Evolutionary conservation across 1,140 invertebrate genomes (phyloP).

Genomic region (Drosophila ironensis): DNA sequence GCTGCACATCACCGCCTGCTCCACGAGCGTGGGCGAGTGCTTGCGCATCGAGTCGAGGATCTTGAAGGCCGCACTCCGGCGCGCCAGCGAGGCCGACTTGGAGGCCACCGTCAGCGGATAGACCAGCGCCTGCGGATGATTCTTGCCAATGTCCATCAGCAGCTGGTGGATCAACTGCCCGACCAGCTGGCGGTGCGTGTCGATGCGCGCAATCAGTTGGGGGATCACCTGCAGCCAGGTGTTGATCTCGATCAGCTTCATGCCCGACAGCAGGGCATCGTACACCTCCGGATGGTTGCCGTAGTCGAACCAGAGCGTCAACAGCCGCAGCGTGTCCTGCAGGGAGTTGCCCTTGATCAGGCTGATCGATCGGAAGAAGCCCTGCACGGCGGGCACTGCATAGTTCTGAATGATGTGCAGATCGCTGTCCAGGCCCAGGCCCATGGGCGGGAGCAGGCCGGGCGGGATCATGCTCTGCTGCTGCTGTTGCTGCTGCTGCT

Average conservation of each 20-base stretch:
- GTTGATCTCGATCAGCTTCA: conserved; percentile 96
- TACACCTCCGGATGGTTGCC: conserved; percentile 96
- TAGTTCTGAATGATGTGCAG: conserved; percentile 88
- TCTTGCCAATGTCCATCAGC: conserved; percentile 96
- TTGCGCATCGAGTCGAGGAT: conserved; percentile 98
- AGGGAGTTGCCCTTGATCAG: conserved; percentile 95
- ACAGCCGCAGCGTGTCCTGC: conserved; percentile 97
- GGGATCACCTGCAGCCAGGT: conserved; percentile 99
- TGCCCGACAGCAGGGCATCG: conserved; percentile 95
- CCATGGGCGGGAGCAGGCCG: neutral
- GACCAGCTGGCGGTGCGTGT: conserved; percentile 94
- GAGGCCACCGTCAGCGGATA: conserved; percentile 99
- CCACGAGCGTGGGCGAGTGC: conserved; percentile 94
- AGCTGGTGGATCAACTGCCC: conserved; percentile 95
- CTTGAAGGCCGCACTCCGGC: conserved; percentile 96
- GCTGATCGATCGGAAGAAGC: conserved; percentile 97
- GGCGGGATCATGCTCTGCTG: conserved; percentile 2
- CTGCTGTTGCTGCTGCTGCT: conserved; percentile 43
- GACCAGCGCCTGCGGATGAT: conserved; percentile 95
- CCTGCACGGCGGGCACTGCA: conserved; percentile 96
- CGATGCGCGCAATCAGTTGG: conserved; percentile 98
- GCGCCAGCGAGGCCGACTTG: conserved; percentile 94
- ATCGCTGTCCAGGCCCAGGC: conserved; percentile 72
- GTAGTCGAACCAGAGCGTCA: conserved; percentile 98
- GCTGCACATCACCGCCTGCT: conserved; percentile 96